A percentile compares a stretch with the other conserved stretches of the same genome.
Conservation (phyloP, 2,888 invertebrate genomes). For the Asteroscopus sphinx region DNA sequence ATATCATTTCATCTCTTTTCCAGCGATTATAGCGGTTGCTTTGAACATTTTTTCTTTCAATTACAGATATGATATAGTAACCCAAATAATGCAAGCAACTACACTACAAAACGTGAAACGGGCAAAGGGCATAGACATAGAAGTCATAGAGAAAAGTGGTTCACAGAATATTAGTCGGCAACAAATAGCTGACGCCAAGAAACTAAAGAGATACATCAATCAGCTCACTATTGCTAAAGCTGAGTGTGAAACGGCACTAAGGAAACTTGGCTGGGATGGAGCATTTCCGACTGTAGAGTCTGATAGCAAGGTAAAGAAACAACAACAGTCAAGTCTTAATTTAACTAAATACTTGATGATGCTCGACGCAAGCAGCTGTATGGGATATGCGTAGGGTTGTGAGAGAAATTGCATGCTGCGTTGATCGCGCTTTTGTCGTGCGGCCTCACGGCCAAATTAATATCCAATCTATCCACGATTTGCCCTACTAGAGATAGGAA, state of each 20-base stretch:
- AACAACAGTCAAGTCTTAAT: no score
- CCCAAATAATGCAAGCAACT: conserved; percentile 98
- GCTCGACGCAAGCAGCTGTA: no score
- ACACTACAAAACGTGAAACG: conserved; percentile 97
- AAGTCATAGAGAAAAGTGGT: conserved; percentile 86
- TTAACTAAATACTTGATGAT: no score
- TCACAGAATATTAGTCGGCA: conserved; percentile 92
- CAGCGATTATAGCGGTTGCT: no score
- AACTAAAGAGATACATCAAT: conserved; percentile 95
- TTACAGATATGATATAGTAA: conserved; percentile 94
- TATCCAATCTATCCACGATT: no score
- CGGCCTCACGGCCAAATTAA: no score
- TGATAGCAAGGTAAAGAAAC: conserved; percentile 76
- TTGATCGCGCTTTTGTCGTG: no score
- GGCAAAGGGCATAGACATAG: conserved; percentile 94
- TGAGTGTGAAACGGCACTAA: conserved; percentile 94
- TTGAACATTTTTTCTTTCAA: neutral
- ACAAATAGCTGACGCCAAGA: conserved; percentile 94
- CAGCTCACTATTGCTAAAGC: conserved; percentile 95
- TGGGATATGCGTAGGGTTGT: no score
- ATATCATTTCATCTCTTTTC: no score
- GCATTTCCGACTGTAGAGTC: conserved; percentile 90
- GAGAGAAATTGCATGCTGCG: no score
- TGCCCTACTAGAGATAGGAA: no score
- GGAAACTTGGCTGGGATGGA: conserved; percentile 94